Percentiles rank a stretch among this genome's conserved stretches.
Conservation (phyloP, 2,888 invertebrate genomes). For the Dioctria linearis region DNA sequence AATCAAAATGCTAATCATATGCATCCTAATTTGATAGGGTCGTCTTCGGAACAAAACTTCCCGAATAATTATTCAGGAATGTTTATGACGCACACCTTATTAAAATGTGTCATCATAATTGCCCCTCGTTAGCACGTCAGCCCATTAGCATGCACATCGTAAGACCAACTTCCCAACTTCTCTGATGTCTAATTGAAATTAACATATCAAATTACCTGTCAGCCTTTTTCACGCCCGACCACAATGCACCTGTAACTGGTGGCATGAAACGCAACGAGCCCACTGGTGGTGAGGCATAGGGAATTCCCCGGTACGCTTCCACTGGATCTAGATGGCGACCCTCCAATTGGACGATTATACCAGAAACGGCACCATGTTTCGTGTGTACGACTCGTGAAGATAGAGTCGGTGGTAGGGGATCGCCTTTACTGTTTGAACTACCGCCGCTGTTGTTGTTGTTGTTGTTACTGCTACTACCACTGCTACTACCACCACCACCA, state of each 20-base stretch:
- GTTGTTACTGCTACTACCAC: conserved; percentile 58
- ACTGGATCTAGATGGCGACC: conserved; percentile 88
- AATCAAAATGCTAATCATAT: conserved; percentile 6
- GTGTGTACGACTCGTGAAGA: conserved; percentile 89
- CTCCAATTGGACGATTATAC: conserved; percentile 87
- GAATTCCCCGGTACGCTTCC: conserved; percentile 93
- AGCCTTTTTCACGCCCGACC: conserved; percentile 91
- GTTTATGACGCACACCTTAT: conserved; percentile 20
- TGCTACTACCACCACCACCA: conserved; percentile 63
- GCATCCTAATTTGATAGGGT: not conserved
- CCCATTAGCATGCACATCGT: conserved; percentile 42
- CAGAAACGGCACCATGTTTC: conserved; percentile 90
- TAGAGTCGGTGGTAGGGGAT: conserved; percentile 72
- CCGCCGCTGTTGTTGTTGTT: conserved; percentile 53
- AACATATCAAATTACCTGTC: conserved; percentile 72
- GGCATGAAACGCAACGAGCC: conserved; percentile 96
- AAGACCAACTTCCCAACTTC: conserved; percentile 36
- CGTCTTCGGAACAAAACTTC: not conserved
- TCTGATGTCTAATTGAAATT: conserved; percentile 38
- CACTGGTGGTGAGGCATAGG: conserved; percentile 93
- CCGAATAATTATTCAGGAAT: conserved; percentile 15
- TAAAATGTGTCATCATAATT: conserved; percentile 50
- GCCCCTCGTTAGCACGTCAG: conserved; percentile 48
- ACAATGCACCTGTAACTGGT: conserved; percentile 92
- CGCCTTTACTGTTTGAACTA: conserved; percentile 64